Evolutionary conservation across 92 coral and sea anemone genomes (phyloP), one percentile per base, ranked within the genome.

Genomic region (Diadumene lineata): DNA sequence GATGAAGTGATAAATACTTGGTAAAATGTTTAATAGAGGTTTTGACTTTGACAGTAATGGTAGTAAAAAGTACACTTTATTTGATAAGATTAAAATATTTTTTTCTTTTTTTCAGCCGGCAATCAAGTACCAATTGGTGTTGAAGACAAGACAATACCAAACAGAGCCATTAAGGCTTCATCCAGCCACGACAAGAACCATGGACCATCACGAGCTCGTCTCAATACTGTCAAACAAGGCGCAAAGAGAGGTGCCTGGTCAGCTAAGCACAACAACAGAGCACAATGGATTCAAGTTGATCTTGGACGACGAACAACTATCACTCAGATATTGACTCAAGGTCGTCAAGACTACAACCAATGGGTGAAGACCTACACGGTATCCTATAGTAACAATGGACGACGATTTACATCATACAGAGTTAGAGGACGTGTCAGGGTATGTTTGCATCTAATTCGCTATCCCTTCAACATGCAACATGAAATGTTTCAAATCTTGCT

Each of bases 301-400:
- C 81, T 89, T 27, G 90, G 92, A 19, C 79, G 81, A 34, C 84
- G 28, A 38, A 67, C 72, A 38, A 34, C 55, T 21, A 33, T 88
- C 71, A 84, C 93, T 0, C 86, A 85, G 56, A 88, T 88, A 31
- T 72, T 76, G n/a, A 88, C 93, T 19, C 93, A 88, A 63, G 93
- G 93, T 50, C 71, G 89, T 15, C 81, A 81, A 17, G 93, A 88
- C 22, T 79, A 82, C 66, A 88, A 84, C 60, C 89, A 88, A 44
- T 88, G 89, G 89, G 93, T 88, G 57, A 84, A 56, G 50, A 65
- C 77, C 2, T 88, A 80, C 70, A 56, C 70, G 78, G 81, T 88
- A 23, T 44, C 93, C 16, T 88, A 85, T 60, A 88, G 93, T 70
- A 77, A 71, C 38, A 87, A 88, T 68, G 89, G 93, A 31, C 68